These are phyloP conservation scores for Sebastes taczanowskii DNA, from an alignment of 2,797 vertebrate genomes.

Conservation along the genomic window DNA sequence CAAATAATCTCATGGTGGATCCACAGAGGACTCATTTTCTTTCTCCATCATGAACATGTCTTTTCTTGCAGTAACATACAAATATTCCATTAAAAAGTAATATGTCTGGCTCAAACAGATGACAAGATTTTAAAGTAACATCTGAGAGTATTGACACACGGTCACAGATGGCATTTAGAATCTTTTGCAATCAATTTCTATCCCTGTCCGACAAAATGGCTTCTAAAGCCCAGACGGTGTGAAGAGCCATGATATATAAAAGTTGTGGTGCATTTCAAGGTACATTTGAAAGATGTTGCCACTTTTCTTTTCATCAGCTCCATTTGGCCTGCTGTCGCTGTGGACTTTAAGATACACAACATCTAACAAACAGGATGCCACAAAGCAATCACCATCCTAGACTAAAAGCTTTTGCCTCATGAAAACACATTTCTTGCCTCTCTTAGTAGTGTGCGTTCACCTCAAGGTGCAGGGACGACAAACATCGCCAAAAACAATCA, in stretches of 20 bases:
- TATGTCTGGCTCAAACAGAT: neutral
- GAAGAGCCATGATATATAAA: neutral
- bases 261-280: neutral
- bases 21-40: neutral
- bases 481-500: neutral
- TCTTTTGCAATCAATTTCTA: slow-evolving; percentile 12
- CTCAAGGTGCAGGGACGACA: neutral
- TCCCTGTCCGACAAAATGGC: neutral
- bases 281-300: neutral
- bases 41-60: neutral
- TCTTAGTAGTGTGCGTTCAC: neutral
- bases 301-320: slow-evolving; percentile 1
- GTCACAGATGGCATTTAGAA: slow-evolving; percentile 1
- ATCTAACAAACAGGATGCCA: neutral
- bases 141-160: neutral
- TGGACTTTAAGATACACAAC: neutral
- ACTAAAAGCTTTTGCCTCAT: slow-evolving; percentile 4
- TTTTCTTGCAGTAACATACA: neutral
- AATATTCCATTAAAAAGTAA: neutral
- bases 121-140: neutral
- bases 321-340: neutral
- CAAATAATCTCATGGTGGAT: neutral
- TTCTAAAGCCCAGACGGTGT: neutral
- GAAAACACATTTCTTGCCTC: neutral
- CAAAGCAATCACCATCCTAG: neutral